Evolutionary conservation across 2,797 vertebrate genomes (phyloP), one percentile per base, ranked within the genome.

Genomic region (Loris lydekkerianus): DNA sequence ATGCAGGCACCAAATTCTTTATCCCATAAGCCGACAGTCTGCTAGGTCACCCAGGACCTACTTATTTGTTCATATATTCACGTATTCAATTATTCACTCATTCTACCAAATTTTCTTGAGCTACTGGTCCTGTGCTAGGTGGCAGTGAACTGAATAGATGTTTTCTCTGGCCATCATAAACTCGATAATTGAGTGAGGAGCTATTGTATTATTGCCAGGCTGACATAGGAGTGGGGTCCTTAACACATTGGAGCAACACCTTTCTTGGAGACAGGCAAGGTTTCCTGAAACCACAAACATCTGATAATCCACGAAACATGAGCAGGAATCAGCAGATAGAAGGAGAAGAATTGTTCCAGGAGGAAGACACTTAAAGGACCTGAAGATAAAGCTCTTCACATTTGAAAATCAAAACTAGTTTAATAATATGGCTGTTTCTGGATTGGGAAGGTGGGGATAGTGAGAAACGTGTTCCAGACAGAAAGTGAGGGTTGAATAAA

Each of bases 211-310:
- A 43, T 6, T 5, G 10, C 40, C 25, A 23, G 31, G 5, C 56
- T 82, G 7, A 76, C 20, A 21, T 3, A 60, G n/a, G 25, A 88
- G 53, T n/a, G 15, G 7, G 29, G 0, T 23, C 21, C 37, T 72
- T 31, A 43, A 49, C 4, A 2, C 14, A 25, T 1, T 23, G 15
- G 20, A 43, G 10, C 15, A 3, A 8, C 27, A 31, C 10, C 1
- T 53, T 67, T 10, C 18, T 15, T 23, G 43, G 70, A 34, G 43
- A 65, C 18, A 43, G 13, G 29, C 76, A 87, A 91, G 20, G 2
- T 61, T 76, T 77, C 53, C 46, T 27, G 87, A 80, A 86, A 76
- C 61, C 56, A 61, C 27, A 49, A 76, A 20, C 43, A 7, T 5
- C 58, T 65, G 78, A 13, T 7, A n/a, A 23, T 21, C 69, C 2